A percentile compares a stretch with the other conserved stretches of the same genome.
phyloP scores from a whole-genome alignment of 2,113 vertebrate genomes.

The Bubo blakistoni region DNA sequence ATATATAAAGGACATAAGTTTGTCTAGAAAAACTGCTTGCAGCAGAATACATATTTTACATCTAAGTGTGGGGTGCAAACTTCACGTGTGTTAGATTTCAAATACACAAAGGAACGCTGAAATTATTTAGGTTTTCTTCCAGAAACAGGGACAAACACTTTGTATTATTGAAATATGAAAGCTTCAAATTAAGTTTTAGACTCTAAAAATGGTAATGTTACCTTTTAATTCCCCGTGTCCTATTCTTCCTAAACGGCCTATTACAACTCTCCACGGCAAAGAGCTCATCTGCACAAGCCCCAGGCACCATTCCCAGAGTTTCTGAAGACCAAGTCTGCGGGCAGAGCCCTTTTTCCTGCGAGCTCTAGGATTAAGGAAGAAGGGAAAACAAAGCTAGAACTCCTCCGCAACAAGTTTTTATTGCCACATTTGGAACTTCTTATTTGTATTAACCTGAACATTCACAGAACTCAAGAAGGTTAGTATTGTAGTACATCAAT shows the following conservation, averaged over 20 bases:
- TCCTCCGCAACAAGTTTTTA: neutral
- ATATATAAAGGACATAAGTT: neutral
- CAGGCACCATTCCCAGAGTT: conserved; percentile 98
- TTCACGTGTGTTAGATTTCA: rapidly evolving
- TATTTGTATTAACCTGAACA: neutral
- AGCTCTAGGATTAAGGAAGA: conserved; percentile 73
- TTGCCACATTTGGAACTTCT: neutral
- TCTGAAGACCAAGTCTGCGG: conserved; percentile 92
- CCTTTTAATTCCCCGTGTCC: conserved; percentile 97
- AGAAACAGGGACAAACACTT: neutral
- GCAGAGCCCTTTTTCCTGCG: conserved; percentile 99
- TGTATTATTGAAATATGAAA: neutral
- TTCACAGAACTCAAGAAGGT: neutral
- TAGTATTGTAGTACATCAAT: neutral
- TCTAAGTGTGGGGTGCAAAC: rapidly evolving
- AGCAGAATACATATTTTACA: neutral
- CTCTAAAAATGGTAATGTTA: conserved; percentile 31
- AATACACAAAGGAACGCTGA: neutral
- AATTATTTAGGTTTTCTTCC: neutral
- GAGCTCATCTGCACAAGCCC: conserved; percentile 97
- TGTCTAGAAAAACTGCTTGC: neutral
- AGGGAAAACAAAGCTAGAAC: neutral
- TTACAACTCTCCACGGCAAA: conserved; percentile 96
- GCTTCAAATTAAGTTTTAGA: neutral
- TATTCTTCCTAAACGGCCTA: conserved; percentile 95